Evolutionary conservation across 2,113 vertebrate species (phyloP).

Genomic region (Argyrosomus japonicus): DNA sequence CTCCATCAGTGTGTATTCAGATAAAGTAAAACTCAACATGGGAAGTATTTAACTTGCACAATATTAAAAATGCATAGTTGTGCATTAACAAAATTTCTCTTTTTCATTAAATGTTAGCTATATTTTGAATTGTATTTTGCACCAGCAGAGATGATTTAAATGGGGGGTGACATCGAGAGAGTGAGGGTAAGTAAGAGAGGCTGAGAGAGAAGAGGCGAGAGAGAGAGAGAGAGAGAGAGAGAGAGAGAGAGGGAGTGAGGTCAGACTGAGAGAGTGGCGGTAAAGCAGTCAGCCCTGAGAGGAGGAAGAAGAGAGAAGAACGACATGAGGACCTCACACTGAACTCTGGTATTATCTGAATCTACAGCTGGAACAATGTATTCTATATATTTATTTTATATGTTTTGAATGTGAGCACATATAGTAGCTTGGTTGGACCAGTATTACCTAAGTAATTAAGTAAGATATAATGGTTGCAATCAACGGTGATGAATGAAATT

Average conservation of each 20-base stretch:
- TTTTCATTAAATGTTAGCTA: no score
- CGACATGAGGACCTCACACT: not conserved
- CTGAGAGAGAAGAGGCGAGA: not conserved
- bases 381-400: not conserved
- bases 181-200: not conserved
- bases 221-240: not conserved
- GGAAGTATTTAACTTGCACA: not conserved
- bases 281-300: not conserved
- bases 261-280: not conserved
- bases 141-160: not conserved
- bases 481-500: no score
- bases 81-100: not conserved
- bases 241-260: not conserved
- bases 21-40: not conserved
- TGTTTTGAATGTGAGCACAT: not conserved
- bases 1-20: not conserved
- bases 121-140: constrained; percentile 1
- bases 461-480: not conserved
- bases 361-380: not conserved
- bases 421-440: not conserved
- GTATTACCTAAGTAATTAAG: not conserved
- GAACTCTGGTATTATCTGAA: constrained; percentile 27
- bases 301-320: not conserved
- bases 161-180: not conserved
- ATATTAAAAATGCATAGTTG: not conserved